Base-by-base conservation (phyloP, 2,113 vertebrate species). In the Chrysochloris asiatica region DNA sequence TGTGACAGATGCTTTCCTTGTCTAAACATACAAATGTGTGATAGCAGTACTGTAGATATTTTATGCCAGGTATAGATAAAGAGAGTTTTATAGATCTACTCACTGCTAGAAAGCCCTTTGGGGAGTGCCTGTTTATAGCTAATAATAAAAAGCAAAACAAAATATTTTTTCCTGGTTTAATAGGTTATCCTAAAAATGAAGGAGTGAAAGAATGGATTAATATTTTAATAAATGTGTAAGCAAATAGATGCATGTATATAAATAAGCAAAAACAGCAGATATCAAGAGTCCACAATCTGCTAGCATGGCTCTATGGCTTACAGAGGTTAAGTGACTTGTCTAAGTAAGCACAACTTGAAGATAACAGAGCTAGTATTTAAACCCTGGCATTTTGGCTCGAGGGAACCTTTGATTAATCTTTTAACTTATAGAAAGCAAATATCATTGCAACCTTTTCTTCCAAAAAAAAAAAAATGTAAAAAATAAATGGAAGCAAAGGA, bases 121-220 rank as follows among this genome's bases (percentile, higher is more conserved):
- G 28, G 56, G 87, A 86, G 69, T 83, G 38, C n/a, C 38, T 50
- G 41, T 76, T n/a, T 80, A 84, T 0, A 52, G 24, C 45, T n/a
- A 71, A 38, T 85, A 75, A 71, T 38, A 81, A 69, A 36, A 41
- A 28, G 16, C 10, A 38, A 24, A 36, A 10, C 11, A 24, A 71
- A 71, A 26, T 3, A 30, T 0, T 33, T 90, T 89, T 80, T 67
- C 36, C 85, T 91, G 85, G 36, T 90, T 88, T 38, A 59, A 0
- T 91, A 89, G 87, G 47, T 76, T 1, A 38, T 54, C 82, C 45
- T 88, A 69, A 80, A 90, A 93, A 28, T 38, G 50, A 93, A 28
- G n/a, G 50, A 75, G 59, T 38, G n/a, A n/a, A n/a, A n/a, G n/a
- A n/a, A n/a, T n/a, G n/a, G n/a, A n/a, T n/a, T n/a, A n/a, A n/a